A percentile compares a stretch with the other conserved stretches of the same genome.
Evolutionary conservation across 2,888 invertebrate genomes (phyloP).

Genomic region (Amaurobius ferox): DNA sequence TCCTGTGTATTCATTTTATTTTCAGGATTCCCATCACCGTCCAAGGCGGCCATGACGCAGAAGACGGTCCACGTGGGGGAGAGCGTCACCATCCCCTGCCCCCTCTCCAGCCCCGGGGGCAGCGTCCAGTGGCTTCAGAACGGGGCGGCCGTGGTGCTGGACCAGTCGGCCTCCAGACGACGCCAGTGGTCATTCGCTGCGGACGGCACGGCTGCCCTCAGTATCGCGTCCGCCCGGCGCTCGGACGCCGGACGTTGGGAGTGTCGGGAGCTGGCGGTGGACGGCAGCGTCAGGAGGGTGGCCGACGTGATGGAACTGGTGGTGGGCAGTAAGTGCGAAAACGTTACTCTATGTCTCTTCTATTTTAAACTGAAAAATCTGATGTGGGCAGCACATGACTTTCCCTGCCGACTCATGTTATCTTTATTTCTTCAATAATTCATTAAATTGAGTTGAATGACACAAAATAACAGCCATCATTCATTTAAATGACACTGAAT

Average conservation of each 20-base stretch:
- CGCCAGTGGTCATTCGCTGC: conserved; percentile 74
- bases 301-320: conserved; percentile 73
- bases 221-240: conserved; percentile 72
- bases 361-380: too few relatives aligned
- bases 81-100: conserved; percentile 74
- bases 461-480: too few relatives aligned
- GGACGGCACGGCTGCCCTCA: conserved; percentile 73
- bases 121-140: conserved; percentile 74
- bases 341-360: too few relatives aligned
- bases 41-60: not conserved
- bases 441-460: too few relatives aligned
- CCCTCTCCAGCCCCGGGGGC: conserved; percentile 73
- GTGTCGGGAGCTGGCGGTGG: conserved; percentile 74
- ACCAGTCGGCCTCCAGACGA: conserved; percentile 65
- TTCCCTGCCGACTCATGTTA: too few relatives aligned
- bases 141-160: conserved; percentile 73
- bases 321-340: conserved; percentile 73
- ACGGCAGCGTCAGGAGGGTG: conserved; percentile 73
- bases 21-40: too few relatives aligned
- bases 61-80: conserved; percentile 71
- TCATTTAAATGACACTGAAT: too few relatives aligned
- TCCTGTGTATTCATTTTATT: too few relatives aligned
- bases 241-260: conserved; percentile 75
- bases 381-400: too few relatives aligned
- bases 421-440: too few relatives aligned